These are phyloP conservation scores for Lutra lutra DNA, from an alignment of 2,797 vertebrate species.

Conservation along the genomic window DNA sequence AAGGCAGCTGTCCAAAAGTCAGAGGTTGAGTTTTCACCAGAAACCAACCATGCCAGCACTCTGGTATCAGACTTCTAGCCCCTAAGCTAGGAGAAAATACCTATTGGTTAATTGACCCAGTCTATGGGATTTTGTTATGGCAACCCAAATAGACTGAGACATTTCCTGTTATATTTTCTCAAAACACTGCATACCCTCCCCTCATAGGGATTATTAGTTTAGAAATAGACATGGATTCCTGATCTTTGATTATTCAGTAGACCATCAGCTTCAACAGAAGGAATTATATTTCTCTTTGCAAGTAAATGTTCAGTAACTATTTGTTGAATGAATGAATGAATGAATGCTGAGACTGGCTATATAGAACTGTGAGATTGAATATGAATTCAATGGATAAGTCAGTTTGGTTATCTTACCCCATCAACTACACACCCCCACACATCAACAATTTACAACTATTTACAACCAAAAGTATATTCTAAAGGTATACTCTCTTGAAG, in stretches of 20 bases:
- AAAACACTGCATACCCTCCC: neutral
- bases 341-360: neutral
- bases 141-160: neutral
- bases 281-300: neutral
- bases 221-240: neutral
- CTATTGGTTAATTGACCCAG: neutral
- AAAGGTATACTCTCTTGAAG: neutral
- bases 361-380: neutral
- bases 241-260: neutral
- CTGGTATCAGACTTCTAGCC: neutral
- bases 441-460: neutral
- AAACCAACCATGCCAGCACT: accelerated
- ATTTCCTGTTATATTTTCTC: neutral
- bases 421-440: neutral
- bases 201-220: neutral
- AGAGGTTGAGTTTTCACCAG: neutral
- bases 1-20: neutral
- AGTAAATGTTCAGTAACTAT: neutral
- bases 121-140: neutral
- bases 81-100: neutral
- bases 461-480: neutral
- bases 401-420: neutral
- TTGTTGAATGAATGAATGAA: neutral
- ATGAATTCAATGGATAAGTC: neutral
- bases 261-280: neutral